phyloP scores from a whole-genome alignment of 2,113 vertebrate species.

The Perca fluviatilis region DNA sequence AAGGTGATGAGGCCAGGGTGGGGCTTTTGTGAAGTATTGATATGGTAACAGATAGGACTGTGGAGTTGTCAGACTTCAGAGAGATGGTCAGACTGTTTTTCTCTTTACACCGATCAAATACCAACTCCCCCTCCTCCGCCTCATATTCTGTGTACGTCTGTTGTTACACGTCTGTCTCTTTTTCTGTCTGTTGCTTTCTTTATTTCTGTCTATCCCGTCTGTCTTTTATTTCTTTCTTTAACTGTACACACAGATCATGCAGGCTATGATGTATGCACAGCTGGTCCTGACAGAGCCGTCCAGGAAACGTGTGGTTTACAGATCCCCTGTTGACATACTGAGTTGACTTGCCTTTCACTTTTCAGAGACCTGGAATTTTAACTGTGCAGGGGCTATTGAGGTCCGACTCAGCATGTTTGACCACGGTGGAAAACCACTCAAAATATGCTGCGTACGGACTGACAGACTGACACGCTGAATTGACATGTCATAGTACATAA shows the following conservation, averaged over 20 bases:
- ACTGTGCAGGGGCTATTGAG: constrained; percentile 60
- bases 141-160: constrained; percentile 32
- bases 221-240: constrained; percentile 28
- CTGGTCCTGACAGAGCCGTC: constrained; percentile 78
- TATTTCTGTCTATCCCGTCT: constrained; percentile 15
- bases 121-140: constrained; percentile 16
- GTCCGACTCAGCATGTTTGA: constrained; percentile 70
- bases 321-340: constrained; percentile 76
- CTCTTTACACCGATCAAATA: constrained; percentile 45
- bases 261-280: constrained; percentile 81
- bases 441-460: constrained; percentile 45
- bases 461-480: constrained; percentile 43
- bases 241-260: constrained; percentile 45
- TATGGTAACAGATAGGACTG: constrained; percentile 68
- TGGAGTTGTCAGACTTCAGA: constrained; percentile 58
- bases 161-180: constrained; percentile 30
- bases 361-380: constrained; percentile 77
- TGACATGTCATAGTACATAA: constrained; percentile 52
- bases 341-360: constrained; percentile 71
- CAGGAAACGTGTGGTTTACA: constrained; percentile 81
- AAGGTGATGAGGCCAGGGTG: constrained; percentile 57
- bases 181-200: constrained; percentile 33
- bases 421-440: constrained; percentile 61
- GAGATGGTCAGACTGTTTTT: constrained; percentile 25
- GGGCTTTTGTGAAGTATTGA: constrained; percentile 62